phyloP scores from a whole-genome alignment of 2,113 vertebrate species.

The Nannobrachium achirus region DNA sequence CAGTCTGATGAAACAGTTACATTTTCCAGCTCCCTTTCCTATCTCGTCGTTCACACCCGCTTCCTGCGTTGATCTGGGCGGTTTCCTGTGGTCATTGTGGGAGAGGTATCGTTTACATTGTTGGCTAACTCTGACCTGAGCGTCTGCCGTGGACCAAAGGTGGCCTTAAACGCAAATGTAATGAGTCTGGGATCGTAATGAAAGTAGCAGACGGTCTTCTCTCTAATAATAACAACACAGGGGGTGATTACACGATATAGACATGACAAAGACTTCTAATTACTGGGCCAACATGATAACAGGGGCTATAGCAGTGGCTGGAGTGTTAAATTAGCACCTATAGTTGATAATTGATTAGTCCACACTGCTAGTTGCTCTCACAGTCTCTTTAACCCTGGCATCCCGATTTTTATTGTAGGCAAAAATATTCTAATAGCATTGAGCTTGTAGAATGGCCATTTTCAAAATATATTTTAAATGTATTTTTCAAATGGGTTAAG shows the following conservation, averaged over 20 bases:
- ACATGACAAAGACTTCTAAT: conserved; percentile 35
- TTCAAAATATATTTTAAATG: too few species aligned
- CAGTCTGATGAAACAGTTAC: conserved; percentile 19
- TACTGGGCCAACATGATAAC: conserved; percentile 41
- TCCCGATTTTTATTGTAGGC: too few species aligned
- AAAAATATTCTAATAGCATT: too few species aligned
- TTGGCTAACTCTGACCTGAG: conserved; percentile 14
- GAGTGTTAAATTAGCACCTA: neutral
- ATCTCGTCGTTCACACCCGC: conserved; percentile 28
- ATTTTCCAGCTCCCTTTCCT: neutral
- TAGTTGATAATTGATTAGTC: conserved; percentile 6
- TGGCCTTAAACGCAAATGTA: conserved; percentile 34
- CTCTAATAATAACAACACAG: neutral
- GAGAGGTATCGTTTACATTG: conserved; percentile 39
- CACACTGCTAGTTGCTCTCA: neutral
- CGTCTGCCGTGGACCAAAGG: conserved; percentile 27
- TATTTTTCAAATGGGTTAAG: too few species aligned
- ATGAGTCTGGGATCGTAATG: conserved; percentile 24
- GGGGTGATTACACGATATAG: conserved; percentile 12
- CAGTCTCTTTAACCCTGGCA: neutral
- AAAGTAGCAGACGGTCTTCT: conserved; percentile 10
- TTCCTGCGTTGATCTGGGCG: conserved; percentile 57
- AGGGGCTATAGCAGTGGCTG: conserved; percentile 15
- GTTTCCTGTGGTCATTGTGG: conserved; percentile 30
- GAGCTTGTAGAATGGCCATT: too few species aligned